Evolutionary conservation across 2,113 vertebrate genomes (phyloP), one percentile per base, ranked within the genome.

Genomic region (Charadrius vociferus): DNA sequence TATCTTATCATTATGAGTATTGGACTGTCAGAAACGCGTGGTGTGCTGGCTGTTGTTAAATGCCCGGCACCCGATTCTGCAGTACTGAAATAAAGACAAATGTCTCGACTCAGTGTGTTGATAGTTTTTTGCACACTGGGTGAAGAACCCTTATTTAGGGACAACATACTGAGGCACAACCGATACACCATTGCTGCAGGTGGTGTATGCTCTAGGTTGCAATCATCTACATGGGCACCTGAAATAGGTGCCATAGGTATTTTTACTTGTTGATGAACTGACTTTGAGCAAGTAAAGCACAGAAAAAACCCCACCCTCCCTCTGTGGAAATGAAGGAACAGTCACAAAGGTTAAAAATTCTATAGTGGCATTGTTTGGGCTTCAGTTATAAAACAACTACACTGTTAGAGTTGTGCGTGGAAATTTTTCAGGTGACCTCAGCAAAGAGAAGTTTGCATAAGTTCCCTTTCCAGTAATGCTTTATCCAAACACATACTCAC

Each of bases 351-450:
- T 90, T 88, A 95, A 73, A 90, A 91, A 73, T 50, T 59, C 63
- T 24, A 5, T 2, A 13, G n/a, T 18, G 32, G 16, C 2, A 3
- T 50, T 14, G 5, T 59, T 73, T 70, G 67, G 63, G 15, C 43
- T 86, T 0, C 0, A 58, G 88, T 83, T 95, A 59, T 62, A 82
- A 56, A 95, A 62, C 67, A 81, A 20, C 65, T 37, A 19, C 23
- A 5, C 4, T 3, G 9, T 19, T 26, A 52, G 30, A 72, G 21
- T 14, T 52, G 43, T 1, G 2, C 30, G 27, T 55, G 91, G 86
- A 91, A 93, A 66, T 43, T 85, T 92, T 95, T 84, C 66, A 85
- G 70, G 86, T 94, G 66, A 85, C 50, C 87, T 89, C 53, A 90
- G 63, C 2, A 11, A 45, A 49, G 66, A 68, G 50, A 70, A 77